phyloP scores from a whole-genome alignment of 1,140 invertebrate genomes.

The Brachionus calyciflorus region DNA sequence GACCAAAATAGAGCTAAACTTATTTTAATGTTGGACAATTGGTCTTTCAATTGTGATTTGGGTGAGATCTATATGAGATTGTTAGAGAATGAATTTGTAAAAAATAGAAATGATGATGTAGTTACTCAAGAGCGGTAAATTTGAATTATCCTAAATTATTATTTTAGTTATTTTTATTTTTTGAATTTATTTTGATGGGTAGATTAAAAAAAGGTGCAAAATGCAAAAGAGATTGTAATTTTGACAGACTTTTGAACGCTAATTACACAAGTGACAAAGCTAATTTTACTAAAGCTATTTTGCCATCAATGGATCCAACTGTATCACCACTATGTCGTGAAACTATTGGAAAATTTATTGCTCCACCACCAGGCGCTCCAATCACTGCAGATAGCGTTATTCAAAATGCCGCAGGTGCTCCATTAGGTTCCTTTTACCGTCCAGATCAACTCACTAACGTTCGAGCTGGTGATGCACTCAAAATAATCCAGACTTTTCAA shows the following conservation, averaged over 20 bases:
- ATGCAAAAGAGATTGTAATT: constrained; percentile 21
- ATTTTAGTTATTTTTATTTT: too few species aligned
- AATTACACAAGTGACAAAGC: background rate
- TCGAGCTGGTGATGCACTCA: background rate
- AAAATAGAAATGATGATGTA: background rate
- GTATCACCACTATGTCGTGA: background rate
- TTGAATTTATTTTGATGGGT: background rate
- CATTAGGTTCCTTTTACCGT: background rate
- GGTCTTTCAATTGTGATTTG: background rate
- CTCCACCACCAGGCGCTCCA: background rate
- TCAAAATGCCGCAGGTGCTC: too few species aligned
- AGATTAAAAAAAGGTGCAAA: background rate
- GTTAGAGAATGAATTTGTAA: constrained; percentile 12
- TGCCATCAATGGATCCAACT: background rate
- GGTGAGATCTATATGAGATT: background rate
- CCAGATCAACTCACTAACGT: background rate
- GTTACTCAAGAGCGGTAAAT: background rate
- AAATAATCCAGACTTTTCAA: background rate
- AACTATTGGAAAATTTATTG: background rate
- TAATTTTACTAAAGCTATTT: background rate
- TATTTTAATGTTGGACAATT: background rate
- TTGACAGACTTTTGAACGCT: background rate
- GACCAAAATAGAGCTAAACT: background rate
- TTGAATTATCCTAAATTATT: background rate
- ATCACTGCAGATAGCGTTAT: too few species aligned